Conservation (phyloP, 2,113 vertebrate genomes). For the Amphilophus citrinellus region DNA sequence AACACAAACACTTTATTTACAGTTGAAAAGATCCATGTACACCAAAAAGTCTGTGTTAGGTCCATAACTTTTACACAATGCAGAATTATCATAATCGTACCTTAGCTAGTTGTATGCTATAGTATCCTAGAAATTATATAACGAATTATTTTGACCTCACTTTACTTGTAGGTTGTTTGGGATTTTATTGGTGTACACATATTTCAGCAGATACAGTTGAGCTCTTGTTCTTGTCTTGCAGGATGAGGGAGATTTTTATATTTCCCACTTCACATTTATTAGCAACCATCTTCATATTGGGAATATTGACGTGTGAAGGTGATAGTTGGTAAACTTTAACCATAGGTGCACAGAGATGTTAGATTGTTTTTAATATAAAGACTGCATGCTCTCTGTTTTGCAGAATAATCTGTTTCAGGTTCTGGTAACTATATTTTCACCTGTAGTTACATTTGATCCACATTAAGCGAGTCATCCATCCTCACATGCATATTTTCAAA, state of each 20-base stretch:
- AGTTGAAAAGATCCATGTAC: not conserved
- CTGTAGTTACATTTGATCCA: no score
- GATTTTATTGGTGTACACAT: not conserved
- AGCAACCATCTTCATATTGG: not conserved
- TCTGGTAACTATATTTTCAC: not conserved
- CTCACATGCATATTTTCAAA: no score
- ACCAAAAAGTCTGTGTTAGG: not conserved
- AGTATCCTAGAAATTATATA: not conserved
- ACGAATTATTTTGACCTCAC: not conserved
- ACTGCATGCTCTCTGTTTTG: no score
- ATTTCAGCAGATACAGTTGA: not conserved
- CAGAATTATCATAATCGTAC: not conserved
- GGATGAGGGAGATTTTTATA: not conserved
- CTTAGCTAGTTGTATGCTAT: not conserved
- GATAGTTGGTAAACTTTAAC: no score
- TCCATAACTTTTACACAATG: not conserved
- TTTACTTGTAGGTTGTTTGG: not conserved
- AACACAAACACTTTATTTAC: not conserved
- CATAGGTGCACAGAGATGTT: no score
- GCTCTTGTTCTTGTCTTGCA: not conserved
- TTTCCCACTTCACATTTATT: not conserved
- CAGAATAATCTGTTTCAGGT: no score
- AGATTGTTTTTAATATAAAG: no score
- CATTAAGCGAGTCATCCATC: no score
- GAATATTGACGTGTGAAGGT: no score